These are phyloP conservation scores for Macaca nemestrina DNA, from an alignment of 2,113 vertebrate species.

Conservation along the genomic window DNA sequence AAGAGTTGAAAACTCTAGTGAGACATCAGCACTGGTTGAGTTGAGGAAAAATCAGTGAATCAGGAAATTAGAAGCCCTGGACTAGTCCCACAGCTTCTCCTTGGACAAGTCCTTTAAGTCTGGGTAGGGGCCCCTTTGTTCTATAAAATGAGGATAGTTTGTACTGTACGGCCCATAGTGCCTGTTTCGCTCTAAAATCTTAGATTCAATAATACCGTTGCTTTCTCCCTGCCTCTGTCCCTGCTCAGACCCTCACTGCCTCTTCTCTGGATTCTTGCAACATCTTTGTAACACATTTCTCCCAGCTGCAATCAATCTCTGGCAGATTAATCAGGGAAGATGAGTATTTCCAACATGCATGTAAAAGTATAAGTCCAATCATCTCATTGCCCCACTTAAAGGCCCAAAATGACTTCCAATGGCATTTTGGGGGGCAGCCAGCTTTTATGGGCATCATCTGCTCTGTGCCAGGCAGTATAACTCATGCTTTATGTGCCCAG, in stretches of 20 bases:
- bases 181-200: not conserved
- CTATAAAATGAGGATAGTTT: not conserved
- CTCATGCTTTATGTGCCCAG: not conserved
- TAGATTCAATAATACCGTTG: not conserved
- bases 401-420: not conserved
- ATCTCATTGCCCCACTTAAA: not conserved
- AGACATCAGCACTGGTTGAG: not conserved
- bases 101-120: not conserved
- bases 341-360: not conserved
- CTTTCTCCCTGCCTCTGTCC: not conserved
- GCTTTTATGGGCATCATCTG: not conserved
- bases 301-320: not conserved
- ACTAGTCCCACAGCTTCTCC: not conserved
- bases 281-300: not conserved
- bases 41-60: not conserved
- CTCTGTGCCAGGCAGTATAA: not conserved
- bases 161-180: not conserved
- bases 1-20: not conserved
- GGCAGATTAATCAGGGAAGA: not conserved
- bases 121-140: not conserved
- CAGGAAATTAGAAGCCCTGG: not conserved
- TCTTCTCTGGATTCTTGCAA: not conserved
- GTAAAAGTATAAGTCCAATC: not conserved
- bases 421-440: not conserved
- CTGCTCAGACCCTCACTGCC: not conserved